Evolutionary conservation across 1,140 invertebrate genomes (phyloP).

Genomic region (Thalassaphorura encarpata): DNA sequence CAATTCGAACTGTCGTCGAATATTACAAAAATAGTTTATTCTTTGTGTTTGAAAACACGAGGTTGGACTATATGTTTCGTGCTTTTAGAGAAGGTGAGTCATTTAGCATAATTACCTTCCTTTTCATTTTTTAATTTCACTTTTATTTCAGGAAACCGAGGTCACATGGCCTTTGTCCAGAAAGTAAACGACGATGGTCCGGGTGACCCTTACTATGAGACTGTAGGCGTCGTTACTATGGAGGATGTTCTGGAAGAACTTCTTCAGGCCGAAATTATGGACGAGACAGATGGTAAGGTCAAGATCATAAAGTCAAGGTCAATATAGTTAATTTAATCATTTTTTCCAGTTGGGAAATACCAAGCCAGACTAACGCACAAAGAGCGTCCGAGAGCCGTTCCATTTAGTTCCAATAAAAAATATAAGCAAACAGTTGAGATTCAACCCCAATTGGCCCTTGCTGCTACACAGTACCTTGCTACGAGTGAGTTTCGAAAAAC

Average conservation of each 20-base stretch:
- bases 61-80: conserved; percentile 50
- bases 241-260: conserved; percentile 47
- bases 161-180: conserved; percentile 44
- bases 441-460: conserved; percentile 12
- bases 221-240: conserved; percentile 42
- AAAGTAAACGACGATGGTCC: conserved; percentile 37
- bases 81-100: conserved; percentile 55
- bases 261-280: conserved; percentile 37
- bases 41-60: conserved; percentile 51
- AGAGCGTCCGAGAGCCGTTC: conserved; percentile 10
- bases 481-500: conserved; percentile 12
- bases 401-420: conserved; percentile 7
- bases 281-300: conserved; percentile 26
- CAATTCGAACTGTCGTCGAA: conserved; percentile 48
- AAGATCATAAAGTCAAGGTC: not conserved
- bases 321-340: not conserved
- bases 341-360: conserved; percentile 14
- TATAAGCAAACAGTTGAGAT: conserved; percentile 8
- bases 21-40: conserved; percentile 54
- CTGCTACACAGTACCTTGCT: conserved; percentile 20
- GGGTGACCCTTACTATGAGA: conserved; percentile 42
- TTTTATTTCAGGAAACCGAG: conserved; percentile 33
- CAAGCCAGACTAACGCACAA: conserved; percentile 6
- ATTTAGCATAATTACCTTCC: not conserved
- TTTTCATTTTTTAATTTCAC: not conserved